A percentile compares a stretch with the other conserved stretches of the same genome.
Conservation (phyloP, 2,888 invertebrate species). For the Tenodera sinensis region DNA sequence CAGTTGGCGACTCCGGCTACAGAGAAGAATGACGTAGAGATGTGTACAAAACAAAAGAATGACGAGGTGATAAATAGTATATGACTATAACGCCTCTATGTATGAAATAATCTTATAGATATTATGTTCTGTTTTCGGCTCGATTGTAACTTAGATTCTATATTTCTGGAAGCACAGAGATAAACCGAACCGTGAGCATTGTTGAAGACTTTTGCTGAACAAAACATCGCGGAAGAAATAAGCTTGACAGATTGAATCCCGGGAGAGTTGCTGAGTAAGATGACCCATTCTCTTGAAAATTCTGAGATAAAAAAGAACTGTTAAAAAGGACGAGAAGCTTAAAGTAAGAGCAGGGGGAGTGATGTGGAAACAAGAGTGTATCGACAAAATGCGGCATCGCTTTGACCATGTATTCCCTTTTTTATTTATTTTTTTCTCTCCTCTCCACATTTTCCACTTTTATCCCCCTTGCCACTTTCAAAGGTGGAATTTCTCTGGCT, state of each 20-base stretch:
- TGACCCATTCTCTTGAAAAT: background rate
- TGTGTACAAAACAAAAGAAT: too few species aligned
- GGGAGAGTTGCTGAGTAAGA: background rate
- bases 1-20: too few species aligned
- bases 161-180: too few species aligned
- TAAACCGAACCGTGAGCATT: too few species aligned
- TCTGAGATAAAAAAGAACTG: background rate
- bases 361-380: background rate
- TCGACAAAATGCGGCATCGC: background rate
- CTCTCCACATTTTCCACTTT: background rate
- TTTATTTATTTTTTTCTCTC: too few species aligned
- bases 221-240: too few species aligned
- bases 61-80: too few species aligned
- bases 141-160: too few species aligned
- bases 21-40: too few species aligned
- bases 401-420: background rate
- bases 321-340: background rate
- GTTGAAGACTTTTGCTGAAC: background rate
- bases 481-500: background rate
- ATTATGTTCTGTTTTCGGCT: too few species aligned
- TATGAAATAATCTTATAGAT: too few species aligned
- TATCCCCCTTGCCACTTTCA: background rate
- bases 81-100: too few species aligned
- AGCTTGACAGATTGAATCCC: background rate
- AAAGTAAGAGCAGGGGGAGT: background rate